phyloP scores from a whole-genome alignment of 2,888 invertebrate species.

The Exephanes ischioxanthus region DNA sequence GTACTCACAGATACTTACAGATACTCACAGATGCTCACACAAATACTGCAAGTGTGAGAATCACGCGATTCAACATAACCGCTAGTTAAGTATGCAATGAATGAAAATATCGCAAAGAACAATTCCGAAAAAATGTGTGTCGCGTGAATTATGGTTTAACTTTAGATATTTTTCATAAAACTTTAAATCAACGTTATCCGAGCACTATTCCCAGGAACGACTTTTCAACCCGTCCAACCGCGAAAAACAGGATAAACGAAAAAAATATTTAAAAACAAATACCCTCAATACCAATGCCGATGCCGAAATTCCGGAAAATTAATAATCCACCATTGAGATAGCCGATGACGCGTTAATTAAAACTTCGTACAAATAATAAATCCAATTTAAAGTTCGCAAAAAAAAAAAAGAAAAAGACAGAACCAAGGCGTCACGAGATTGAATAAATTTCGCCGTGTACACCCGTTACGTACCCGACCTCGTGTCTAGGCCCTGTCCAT shows the following conservation, averaged over 20 bases:
- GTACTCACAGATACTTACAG: too few species aligned
- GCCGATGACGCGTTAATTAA: slow-evolving; percentile 39
- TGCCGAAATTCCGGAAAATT: neutral
- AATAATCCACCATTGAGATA: neutral
- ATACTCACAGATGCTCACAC: too few species aligned
- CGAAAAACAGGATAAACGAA: neutral
- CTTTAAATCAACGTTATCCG: neutral
- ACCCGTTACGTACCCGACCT: slow-evolving; percentile 24
- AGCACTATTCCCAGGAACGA: neutral
- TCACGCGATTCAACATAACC: too few species aligned
- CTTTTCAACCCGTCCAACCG: neutral
- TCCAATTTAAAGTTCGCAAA: neutral
- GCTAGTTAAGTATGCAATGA: too few species aligned
- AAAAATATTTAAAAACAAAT: neutral
- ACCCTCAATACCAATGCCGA: neutral
- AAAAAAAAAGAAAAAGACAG: neutral
- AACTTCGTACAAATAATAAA: slow-evolving; percentile 39
- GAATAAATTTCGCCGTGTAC: slow-evolving; percentile 6
- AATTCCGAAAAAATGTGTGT: too few species aligned
- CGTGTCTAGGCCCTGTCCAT: slow-evolving; percentile 33
- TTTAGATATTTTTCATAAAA: neutral
- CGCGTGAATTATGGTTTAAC: neutral
- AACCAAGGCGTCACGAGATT: neutral
- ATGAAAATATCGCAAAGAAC: too few species aligned
- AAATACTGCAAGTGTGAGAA: too few species aligned